A percentile compares a stretch with the other conserved stretches of the same genome.
Evolutionary conservation across 2,113 vertebrate species (phyloP).

Genomic region (Hippocampus guttulatus): DNA sequence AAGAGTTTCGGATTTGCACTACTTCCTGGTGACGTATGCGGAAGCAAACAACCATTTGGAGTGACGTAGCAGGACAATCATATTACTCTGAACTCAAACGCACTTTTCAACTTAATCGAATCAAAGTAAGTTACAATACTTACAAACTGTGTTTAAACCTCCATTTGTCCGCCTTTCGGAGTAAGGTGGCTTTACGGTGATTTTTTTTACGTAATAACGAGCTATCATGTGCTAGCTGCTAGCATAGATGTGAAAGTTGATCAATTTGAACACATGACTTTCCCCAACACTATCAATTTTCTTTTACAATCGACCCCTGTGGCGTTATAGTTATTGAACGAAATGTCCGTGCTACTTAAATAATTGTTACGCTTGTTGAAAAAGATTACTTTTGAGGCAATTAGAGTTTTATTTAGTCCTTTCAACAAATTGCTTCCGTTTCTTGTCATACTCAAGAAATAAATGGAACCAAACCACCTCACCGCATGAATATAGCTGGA

Average conservation of each 20-base stretch:
- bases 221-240: conserved; percentile 7
- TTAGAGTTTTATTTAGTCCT: neutral
- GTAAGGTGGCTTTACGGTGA: neutral
- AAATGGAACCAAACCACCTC: neutral
- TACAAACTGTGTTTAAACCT: accelerated
- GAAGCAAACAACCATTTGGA: neutral
- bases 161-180: neutral
- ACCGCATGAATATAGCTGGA: neutral
- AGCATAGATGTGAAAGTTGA: conserved; percentile 21
- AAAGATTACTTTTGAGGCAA: neutral
- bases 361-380: too few species aligned
- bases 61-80: neutral
- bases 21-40: neutral
- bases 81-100: neutral
- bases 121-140: conserved; percentile 23
- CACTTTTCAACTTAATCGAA: neutral
- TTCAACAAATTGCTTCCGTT: neutral
- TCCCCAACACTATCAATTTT: neutral
- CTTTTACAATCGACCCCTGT: neutral
- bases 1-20: neutral
- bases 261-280: neutral
- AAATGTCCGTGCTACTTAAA: neutral
- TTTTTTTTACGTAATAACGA: conserved; percentile 28
- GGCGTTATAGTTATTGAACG: neutral
- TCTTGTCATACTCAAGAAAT: neutral